Base-by-base conservation (phyloP, 2,113 vertebrate genomes). In the Anguilla rostrata region DNA sequence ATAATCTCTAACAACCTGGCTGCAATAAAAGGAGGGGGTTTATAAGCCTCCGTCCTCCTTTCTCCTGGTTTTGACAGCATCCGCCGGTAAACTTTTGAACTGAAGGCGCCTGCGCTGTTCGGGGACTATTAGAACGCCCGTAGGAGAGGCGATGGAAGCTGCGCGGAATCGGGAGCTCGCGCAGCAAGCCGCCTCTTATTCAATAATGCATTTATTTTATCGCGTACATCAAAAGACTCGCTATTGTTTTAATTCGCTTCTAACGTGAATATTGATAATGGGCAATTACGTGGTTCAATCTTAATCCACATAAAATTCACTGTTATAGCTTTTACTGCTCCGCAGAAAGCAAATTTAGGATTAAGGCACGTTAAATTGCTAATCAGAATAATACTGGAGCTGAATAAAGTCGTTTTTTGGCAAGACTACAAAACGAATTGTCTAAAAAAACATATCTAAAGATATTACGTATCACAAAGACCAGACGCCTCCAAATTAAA, bases 1-100 rank as follows among this genome's bases (percentile, higher is more conserved):
- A 86, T 85, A 41, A 78, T 41, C 86, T 88, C 71, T 88, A 88
- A 90, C 83, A 83, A 87, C 84, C 87, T 46, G 83, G 60, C 85
- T 86, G 87, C 86, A 89, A 88, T 87, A 89, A 90, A 84, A 81
- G 4, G 86, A 34, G 78, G 85, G 83, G 80, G 53, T 87, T 88
- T 84, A 86, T 86, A 86, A 90, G 86, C 88, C 80, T 78, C 71
- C 87, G 83, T 90, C 82, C 84, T 87, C 81, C 86, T 83, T 86
- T 57, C 81, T 86, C 63, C 85, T 85, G 87, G 89, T 90, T 90
- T 91, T 90, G 90, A 88, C 89, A 91, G 91, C 86, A 88, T 91
- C 92, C 87, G 88, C 84, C 87, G 87, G 91, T 84, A 90, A 89
- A 88, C 87, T 88, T 90, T 87, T 89, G 87, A 90, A 89, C 85